Evolutionary conservation across 2,113 vertebrate genomes (phyloP).

Genomic region (Isurus oxyrinchus): DNA sequence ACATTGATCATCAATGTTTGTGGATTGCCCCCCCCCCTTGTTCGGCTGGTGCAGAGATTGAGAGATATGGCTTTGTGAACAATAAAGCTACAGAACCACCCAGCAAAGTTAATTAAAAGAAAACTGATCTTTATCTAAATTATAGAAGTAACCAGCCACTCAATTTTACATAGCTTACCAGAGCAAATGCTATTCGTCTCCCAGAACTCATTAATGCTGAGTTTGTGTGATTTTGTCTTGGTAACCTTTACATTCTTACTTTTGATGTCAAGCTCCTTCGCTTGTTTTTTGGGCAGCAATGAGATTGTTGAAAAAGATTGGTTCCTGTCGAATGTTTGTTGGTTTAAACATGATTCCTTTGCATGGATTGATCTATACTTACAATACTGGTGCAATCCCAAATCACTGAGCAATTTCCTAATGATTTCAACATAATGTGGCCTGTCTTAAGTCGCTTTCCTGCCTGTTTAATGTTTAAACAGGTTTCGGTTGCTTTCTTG

Average conservation of each 20-base stretch:
- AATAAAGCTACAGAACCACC: too few relatives aligned
- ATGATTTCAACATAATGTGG: neutral
- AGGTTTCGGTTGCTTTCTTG: neutral
- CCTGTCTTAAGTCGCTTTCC: neutral
- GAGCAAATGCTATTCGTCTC: neutral
- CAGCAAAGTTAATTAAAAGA: too few relatives aligned
- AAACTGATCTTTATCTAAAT: too few relatives aligned
- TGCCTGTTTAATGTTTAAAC: conserved; percentile 7
- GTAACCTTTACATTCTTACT: neutral
- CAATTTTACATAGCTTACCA: too few relatives aligned
- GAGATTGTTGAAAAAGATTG: neutral
- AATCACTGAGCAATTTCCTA: conserved; percentile 15
- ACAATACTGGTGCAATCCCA: neutral
- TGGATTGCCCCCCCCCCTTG: too few relatives aligned
- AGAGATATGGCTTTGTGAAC: too few relatives aligned
- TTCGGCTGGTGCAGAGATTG: too few relatives aligned
- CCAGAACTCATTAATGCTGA: neutral
- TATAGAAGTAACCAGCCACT: too few relatives aligned
- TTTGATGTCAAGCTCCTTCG: neutral
- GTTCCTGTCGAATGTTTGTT: neutral
- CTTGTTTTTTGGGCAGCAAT: neutral
- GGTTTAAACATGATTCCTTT: neutral
- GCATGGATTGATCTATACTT: neutral
- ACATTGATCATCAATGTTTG: too few relatives aligned
- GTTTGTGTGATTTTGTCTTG: neutral